phyloP scores from a whole-genome alignment of 1,140 invertebrate species.

The Penaeus indicus region DNA sequence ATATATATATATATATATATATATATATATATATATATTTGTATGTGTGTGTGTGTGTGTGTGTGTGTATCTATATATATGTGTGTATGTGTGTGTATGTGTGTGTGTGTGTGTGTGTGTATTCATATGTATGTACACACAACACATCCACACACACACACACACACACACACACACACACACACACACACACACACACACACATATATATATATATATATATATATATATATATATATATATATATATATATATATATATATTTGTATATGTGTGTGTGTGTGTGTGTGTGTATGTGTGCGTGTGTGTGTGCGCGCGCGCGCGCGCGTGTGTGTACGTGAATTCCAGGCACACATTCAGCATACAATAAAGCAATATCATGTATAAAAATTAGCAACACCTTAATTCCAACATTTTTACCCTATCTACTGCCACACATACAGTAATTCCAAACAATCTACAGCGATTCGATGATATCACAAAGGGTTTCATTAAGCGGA shows the following conservation, averaged over 20 bases:
- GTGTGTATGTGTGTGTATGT: conserved; percentile 11
- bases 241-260: no score
- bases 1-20: background rate
- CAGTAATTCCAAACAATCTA: no score
- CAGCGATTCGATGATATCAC: no score
- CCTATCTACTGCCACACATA: no score
- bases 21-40: background rate
- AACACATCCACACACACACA: background rate
- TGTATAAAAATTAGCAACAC: no score
- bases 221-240: no score
- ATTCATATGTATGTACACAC: background rate
- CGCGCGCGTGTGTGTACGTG: background rate
- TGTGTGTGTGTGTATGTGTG: no score
- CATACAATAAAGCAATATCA: no score
- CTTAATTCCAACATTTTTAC: no score
- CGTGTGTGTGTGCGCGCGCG: background rate
- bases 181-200: background rate
- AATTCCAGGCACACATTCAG: background rate
- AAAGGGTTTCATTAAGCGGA: no score
- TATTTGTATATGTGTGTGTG: no score
- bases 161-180: background rate
- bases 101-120: background rate
- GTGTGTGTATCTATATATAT: background rate
- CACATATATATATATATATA: no score
- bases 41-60: conserved; percentile 10